Base-by-base conservation (phyloP, 1,140 invertebrate genomes). In the Meloidogyne floridensis region DNA sequence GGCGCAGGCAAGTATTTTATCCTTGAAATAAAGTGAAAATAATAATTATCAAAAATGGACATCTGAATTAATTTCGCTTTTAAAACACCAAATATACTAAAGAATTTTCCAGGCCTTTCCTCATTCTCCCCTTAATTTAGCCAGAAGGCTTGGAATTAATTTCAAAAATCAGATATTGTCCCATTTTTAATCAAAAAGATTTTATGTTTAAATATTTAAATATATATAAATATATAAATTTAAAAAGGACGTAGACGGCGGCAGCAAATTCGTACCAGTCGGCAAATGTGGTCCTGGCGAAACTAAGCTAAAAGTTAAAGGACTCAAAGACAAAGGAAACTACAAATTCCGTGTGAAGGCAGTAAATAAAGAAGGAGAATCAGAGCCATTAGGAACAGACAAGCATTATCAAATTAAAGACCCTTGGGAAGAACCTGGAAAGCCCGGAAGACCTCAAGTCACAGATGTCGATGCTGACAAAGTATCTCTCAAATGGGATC, bases 291-390 rank as follows among this genome's bases (percentile, higher is more conserved):
- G 84, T 42, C 76, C 84, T 15, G 81, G 80, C 11, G 82, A 82
- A 20, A 89, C 89, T 13, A 56, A 78, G 47, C 65, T 88, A 11
- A 84, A 83, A 72, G 84, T 89, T 10, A 88, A 86, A 69, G 89
- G 89, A 54, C 81, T 89, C 10, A 90, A 90, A 71, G 87, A 89
- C 80, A 89, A 89, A 75, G 89, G 89, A 18, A 90, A 90, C 56
- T 89, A 89, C 83, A 89, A 89, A 69, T 85, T 87, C 75, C 72
- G 82, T 2, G 79, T 87, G 6, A 87, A 80, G 51, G 80, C 85
- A 75, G 54, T 98, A 72, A 99, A 99, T 89, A 95, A 96, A 75
- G 96, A 98, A 92, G 98, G 97, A 4, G 95, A 97, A 91, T 97
- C 96, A 42, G 96, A 98, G 87, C 95, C 96, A 51, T 90, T 98